Conservation (phyloP, 2,113 vertebrate species). For the Chionomys nivalis region DNA sequence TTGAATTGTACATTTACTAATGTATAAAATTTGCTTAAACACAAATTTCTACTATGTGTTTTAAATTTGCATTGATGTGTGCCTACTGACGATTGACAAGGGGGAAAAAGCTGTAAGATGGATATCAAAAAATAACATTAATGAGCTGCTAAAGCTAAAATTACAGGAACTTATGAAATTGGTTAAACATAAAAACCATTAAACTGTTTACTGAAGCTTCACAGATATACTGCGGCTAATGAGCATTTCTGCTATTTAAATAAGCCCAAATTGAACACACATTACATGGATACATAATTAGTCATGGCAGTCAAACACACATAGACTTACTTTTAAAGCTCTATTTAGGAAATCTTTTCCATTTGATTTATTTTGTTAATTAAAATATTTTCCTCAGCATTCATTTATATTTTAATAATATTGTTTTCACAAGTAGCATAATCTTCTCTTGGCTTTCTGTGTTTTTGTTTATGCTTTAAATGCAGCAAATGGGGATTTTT, state of each 20-base stretch:
- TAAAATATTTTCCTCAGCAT: slow-evolving; percentile 89
- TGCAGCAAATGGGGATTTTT: slow-evolving; percentile 73
- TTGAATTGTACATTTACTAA: slow-evolving; percentile 35
- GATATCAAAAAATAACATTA: slow-evolving; percentile 91
- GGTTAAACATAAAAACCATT: slow-evolving; percentile 93
- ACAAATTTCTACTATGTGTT: slow-evolving; percentile 67
- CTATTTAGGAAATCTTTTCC: slow-evolving; percentile 90
- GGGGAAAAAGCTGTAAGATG: slow-evolving; percentile 86
- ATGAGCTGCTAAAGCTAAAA: slow-evolving; percentile 91
- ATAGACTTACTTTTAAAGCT: slow-evolving; percentile 89
- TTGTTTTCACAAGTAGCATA: slow-evolving; percentile 82
- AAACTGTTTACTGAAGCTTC: slow-evolving; percentile 92
- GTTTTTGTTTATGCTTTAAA: slow-evolving; percentile 79
- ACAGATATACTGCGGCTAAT: slow-evolving; percentile 91
- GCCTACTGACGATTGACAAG: slow-evolving; percentile 77
- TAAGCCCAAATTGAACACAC: slow-evolving; percentile 90
- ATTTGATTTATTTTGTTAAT: slow-evolving; percentile 91
- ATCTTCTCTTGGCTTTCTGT: slow-evolving; percentile 83
- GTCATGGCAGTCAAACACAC: slow-evolving; percentile 89
- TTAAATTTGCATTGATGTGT: slow-evolving; percentile 79
- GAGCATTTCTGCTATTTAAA: slow-evolving; percentile 92
- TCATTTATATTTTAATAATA: slow-evolving; percentile 88
- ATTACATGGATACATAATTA: slow-evolving; percentile 92
- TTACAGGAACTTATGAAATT: slow-evolving; percentile 91
- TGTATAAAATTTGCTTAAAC: slow-evolving; percentile 63